Base-by-base conservation (phyloP, 2,113 vertebrate genomes). In the Forbesichthys agassizii region DNA sequence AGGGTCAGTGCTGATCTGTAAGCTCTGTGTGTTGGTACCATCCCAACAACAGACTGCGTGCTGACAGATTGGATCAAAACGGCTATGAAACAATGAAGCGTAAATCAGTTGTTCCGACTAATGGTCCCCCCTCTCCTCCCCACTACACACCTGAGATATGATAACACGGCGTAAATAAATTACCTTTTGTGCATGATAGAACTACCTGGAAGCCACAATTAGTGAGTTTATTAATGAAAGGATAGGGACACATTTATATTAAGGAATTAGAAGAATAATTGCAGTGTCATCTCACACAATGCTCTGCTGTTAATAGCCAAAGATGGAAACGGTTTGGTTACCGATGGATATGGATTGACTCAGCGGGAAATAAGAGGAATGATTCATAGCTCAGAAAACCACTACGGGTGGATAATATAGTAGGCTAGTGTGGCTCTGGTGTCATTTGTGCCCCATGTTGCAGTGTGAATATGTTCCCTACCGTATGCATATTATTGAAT, bases 371-470 rank as follows among this genome's bases (percentile, higher is more conserved):
- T 13, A 0, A 48, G 74, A 59, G 61, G 27, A 52, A 65, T 78
- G 52, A 49, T 51, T 48, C 61, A 75, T 5, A 16, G 3, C 11
- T 10, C 16, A 16, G 63, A 78, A 48, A 42, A 66, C 20, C 66
- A 84, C 53, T 47, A 57, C 71, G 66, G 59, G 74, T 12, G 56
- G 72, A 72, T 52, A 76, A 85, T 75, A 69, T 60, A 82, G 73
- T 71, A 68, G 64, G 77, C 13, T 10, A 64, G 62, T 9, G 71
- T 3, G 65, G 70, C 74, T 67, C 69, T 18, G 58, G 53, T 47
- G 68, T 65, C 65, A 74, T 72, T 48, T 47, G 49, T 48, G 20
- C 36, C 13, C 4, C 66, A 74, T 27, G 72, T 69, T 1, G 67
- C 11, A 63, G 69, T 64, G 58, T 63, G 63, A 70, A 73, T 71